Percentiles rank a stretch among this genome's conserved stretches.
Conservation (phyloP, 2,797 vertebrate species). For the Protosalanx chinensis region DNA sequence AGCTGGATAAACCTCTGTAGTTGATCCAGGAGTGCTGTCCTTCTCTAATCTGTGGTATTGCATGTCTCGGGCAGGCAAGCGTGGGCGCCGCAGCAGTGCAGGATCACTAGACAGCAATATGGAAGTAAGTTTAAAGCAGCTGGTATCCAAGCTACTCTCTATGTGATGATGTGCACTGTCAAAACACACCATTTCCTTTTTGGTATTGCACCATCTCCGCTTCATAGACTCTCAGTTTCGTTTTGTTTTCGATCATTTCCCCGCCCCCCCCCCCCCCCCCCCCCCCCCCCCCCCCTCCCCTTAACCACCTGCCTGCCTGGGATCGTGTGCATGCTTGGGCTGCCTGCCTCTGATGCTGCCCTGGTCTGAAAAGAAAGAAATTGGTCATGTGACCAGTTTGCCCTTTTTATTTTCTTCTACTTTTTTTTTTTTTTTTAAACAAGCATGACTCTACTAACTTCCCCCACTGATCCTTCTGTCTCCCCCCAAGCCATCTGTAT, state of each 20-base stretch:
- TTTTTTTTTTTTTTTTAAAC: conserved; percentile 65
- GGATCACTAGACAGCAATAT: conserved; percentile 99
- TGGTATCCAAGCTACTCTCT: conserved; percentile 87
- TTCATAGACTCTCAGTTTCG: conserved; percentile 69
- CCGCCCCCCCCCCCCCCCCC: no score
- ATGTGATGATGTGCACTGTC: conserved; percentile 90
- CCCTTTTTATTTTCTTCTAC: conserved; percentile 35
- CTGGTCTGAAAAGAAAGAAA: conserved; percentile 64
- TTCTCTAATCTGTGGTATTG: conserved; percentile 99
- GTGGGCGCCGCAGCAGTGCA: conserved; percentile 98
- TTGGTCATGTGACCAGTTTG: conserved; percentile 77
- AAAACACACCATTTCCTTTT: conserved; percentile 66
- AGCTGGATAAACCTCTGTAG: conserved; percentile 69
- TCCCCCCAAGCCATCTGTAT: conserved; percentile 57
- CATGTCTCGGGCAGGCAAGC: conserved; percentile 99
- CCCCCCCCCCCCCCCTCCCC: conserved; percentile 19
- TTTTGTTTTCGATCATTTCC: conserved; percentile 66
- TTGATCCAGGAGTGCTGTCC: conserved; percentile 79
- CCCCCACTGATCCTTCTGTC: conserved; percentile 48
- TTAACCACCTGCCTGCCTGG: conserved; percentile 84
- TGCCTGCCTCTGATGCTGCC: conserved; percentile 83
- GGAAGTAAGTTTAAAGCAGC: conserved; percentile 99
- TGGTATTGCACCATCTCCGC: conserved; percentile 80
- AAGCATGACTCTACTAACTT: conserved; percentile 85
- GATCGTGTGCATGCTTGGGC: conserved; percentile 89